Percentiles rank a stretch among this genome's conserved stretches.
Evolutionary conservation across 2,113 vertebrate genomes (phyloP).

Genomic region (Salvelinus fontinalis): DNA sequence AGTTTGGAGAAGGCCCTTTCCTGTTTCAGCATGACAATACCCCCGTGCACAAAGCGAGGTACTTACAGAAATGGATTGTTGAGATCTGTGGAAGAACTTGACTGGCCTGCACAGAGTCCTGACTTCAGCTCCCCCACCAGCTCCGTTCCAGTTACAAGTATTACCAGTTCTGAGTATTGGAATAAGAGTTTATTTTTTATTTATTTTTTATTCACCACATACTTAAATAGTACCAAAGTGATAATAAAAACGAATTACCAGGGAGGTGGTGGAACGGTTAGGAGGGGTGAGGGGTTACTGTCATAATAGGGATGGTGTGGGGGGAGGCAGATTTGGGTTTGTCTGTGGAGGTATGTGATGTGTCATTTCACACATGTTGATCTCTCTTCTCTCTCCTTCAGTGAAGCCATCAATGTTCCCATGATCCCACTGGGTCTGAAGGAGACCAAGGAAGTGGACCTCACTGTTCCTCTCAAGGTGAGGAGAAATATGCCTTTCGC

Average conservation of each 20-base stretch:
- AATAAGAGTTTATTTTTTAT: too few species aligned
- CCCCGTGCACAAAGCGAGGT: too few species aligned
- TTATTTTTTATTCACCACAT: too few species aligned
- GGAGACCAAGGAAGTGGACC: slow-evolving; percentile 90
- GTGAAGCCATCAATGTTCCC: slow-evolving; percentile 82
- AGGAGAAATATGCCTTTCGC: neutral
- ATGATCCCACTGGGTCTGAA: slow-evolving; percentile 95
- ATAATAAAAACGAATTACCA: slow-evolving; percentile 1
- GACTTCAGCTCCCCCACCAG: too few species aligned
- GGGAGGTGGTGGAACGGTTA: slow-evolving; percentile 2
- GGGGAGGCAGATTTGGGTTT: slow-evolving; percentile 9
- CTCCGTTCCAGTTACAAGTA: too few species aligned
- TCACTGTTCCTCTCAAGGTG: slow-evolving; percentile 73
- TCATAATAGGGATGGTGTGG: slow-evolving; percentile 28
- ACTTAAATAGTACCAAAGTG: too few species aligned
- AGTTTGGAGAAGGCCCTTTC: too few species aligned
- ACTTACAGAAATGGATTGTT: too few species aligned
- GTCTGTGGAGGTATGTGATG: neutral
- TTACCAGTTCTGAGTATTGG: too few species aligned
- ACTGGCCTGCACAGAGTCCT: too few species aligned
- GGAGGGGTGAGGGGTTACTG: slow-evolving; percentile 40
- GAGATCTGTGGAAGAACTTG: too few species aligned
- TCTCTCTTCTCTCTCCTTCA: slow-evolving; percentile 40
- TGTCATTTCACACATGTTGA: neutral
- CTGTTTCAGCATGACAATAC: too few species aligned